Percentiles rank a stretch among this genome's conserved stretches.
Evolutionary conservation across 2,888 invertebrate genomes (phyloP).

Genomic region (Zele albiditarsus): DNA sequence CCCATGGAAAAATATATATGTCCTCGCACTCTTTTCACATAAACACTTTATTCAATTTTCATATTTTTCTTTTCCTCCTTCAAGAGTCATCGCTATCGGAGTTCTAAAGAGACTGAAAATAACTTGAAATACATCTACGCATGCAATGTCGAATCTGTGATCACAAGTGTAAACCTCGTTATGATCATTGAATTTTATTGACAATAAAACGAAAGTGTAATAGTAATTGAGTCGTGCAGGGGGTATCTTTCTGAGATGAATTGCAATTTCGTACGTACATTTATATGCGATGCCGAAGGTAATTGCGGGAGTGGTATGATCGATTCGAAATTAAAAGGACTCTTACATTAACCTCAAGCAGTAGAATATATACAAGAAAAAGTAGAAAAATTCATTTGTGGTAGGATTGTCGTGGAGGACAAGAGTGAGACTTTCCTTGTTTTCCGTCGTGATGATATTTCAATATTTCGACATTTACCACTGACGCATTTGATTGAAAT

Average conservation of each 20-base stretch:
- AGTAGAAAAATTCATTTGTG: background rate
- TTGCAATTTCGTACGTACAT: conserved; percentile 12
- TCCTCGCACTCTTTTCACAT: too few species aligned
- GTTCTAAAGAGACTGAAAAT: background rate
- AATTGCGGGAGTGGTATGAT: conserved; percentile 21
- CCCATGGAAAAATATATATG: too few species aligned
- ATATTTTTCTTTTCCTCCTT: too few species aligned
- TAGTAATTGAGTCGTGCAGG: conserved; percentile 51
- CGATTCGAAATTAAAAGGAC: conserved; percentile 11
- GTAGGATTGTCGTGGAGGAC: background rate
- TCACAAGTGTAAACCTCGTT: conserved; percentile 35
- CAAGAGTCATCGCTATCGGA: too few species aligned
- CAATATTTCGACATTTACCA: background rate
- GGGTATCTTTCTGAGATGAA: conserved; percentile 29
- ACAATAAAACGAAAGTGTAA: conserved; percentile 58
- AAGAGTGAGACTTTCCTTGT: background rate
- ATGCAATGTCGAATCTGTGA: conserved; percentile 3
- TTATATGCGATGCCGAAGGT: background rate
- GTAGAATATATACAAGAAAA: background rate
- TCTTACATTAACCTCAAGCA: background rate
- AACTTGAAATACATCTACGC: background rate
- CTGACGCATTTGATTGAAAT: conserved; percentile 24
- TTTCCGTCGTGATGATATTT: conserved; percentile 15
- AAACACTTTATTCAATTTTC: too few species aligned
- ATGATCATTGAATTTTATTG: conserved; percentile 59